Conservation (phyloP, 2,113 vertebrate genomes). For the Mellivora capensis region DNA sequence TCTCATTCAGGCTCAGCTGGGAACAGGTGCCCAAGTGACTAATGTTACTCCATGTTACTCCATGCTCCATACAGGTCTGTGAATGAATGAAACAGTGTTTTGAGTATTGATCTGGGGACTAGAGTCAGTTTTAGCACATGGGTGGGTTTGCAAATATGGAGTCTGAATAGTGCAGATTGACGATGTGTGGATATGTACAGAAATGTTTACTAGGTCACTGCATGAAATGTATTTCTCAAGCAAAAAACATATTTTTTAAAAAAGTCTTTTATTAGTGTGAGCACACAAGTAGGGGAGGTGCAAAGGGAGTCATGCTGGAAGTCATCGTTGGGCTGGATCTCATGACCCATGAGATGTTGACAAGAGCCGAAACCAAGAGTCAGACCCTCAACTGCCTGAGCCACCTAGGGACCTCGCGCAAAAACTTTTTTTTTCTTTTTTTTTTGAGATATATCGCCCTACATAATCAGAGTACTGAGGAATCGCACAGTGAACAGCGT, state of each 20-base stretch:
- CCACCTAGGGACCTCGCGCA: neutral
- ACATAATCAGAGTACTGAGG: neutral
- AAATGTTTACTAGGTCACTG: neutral
- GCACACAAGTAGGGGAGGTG: neutral
- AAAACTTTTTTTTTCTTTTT: neutral
- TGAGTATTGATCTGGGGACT: neutral
- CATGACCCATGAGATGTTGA: neutral
- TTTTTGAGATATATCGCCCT: neutral
- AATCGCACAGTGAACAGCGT: neutral
- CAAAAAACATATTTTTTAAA: neutral
- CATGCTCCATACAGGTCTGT: neutral
- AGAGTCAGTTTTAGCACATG: neutral
- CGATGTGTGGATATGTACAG: neutral
- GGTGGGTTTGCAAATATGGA: neutral
- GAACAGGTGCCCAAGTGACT: neutral
- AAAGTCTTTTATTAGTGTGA: neutral
- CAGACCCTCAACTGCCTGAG: neutral
- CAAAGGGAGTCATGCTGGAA: neutral
- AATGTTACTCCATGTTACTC: neutral
- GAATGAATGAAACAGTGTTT: neutral
- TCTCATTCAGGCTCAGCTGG: neutral
- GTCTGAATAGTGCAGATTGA: neutral
- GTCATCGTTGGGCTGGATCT: neutral
- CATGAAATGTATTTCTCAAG: neutral
- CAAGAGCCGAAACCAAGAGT: neutral